These are phyloP conservation scores for Petaurus breviceps DNA, from an alignment of 2,113 vertebrate genomes.

Conservation along the genomic window DNA sequence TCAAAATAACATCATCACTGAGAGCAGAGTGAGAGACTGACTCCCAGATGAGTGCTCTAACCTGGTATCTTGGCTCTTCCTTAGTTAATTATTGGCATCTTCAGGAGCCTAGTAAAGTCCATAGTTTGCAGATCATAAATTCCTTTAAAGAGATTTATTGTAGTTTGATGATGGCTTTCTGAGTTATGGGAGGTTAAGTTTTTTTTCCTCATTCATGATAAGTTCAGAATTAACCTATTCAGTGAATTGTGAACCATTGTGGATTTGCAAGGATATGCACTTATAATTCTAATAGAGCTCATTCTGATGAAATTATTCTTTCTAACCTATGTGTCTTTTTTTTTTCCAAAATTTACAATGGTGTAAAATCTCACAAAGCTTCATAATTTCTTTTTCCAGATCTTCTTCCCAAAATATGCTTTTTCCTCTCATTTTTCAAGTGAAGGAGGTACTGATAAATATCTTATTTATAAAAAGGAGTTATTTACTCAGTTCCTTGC, in stretches of 20 bases:
- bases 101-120: constrained; percentile 39
- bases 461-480: background rate
- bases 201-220: constrained; percentile 8
- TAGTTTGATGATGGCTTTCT: constrained; percentile 15
- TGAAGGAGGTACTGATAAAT: background rate
- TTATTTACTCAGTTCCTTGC: background rate
- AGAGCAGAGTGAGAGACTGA: constrained; percentile 4
- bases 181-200: constrained; percentile 30
- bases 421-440: background rate
- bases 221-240: background rate
- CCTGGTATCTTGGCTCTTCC: constrained; percentile 14
- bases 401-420: background rate
- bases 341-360: background rate
- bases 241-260: background rate
- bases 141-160: background rate
- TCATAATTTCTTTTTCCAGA: background rate
- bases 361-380: background rate
- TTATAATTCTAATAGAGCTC: background rate
- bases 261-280: constrained; percentile 26
- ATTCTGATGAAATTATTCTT: background rate
- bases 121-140: background rate
- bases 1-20: constrained; percentile 36
- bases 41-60: background rate
- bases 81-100: constrained; percentile 20
- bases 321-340: background rate